These are phyloP conservation scores for Andrena trimmerana DNA, from an alignment of 2,888 invertebrate genomes.

Conservation along the genomic window DNA sequence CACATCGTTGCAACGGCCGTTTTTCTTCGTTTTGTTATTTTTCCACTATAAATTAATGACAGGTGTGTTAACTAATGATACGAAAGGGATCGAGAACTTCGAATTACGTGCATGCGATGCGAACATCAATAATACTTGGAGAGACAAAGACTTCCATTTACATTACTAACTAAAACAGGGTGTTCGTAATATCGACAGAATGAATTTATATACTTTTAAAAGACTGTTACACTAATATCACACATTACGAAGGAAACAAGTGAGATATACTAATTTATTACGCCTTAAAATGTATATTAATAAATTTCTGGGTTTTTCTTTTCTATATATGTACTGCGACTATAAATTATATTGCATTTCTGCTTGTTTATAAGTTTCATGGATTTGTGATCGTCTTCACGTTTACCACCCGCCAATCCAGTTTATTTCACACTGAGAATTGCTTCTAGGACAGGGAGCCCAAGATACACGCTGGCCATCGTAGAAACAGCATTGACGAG, in stretches of 20 bases:
- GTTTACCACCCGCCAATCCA: neutral
- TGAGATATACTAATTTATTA: slow-evolving; percentile 22
- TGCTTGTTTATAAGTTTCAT: slow-evolving; percentile 32
- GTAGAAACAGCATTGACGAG: slow-evolving; percentile 85
- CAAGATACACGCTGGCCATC: slow-evolving; percentile 83
- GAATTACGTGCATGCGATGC: slow-evolving; percentile 28
- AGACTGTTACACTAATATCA: slow-evolving; percentile 40
- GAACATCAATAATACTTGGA: slow-evolving; percentile 25
- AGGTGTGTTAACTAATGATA: slow-evolving; percentile 28
- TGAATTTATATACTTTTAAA: slow-evolving; percentile 30
- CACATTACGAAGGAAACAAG: slow-evolving; percentile 1
- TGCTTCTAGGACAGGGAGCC: slow-evolving; percentile 84
- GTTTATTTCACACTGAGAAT: slow-evolving; percentile 33
- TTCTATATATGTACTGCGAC: slow-evolving; percentile 14
- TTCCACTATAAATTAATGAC: slow-evolving; percentile 2
- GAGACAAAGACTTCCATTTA: slow-evolving; percentile 10
- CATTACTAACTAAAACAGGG: slow-evolving; percentile 29
- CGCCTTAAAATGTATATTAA: slow-evolving; percentile 25
- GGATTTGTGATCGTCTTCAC: slow-evolving; percentile 36
- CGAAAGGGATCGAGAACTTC: neutral
- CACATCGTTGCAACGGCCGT: slow-evolving; percentile 5
- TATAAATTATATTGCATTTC: slow-evolving; percentile 34
- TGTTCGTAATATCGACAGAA: slow-evolving; percentile 4
- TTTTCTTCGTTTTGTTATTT: slow-evolving; percentile 10
- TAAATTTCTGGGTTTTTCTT: slow-evolving; percentile 9